These are phyloP conservation scores for Zosterops lateralis DNA, from an alignment of 2,113 vertebrate species.

Conservation along the genomic window DNA sequence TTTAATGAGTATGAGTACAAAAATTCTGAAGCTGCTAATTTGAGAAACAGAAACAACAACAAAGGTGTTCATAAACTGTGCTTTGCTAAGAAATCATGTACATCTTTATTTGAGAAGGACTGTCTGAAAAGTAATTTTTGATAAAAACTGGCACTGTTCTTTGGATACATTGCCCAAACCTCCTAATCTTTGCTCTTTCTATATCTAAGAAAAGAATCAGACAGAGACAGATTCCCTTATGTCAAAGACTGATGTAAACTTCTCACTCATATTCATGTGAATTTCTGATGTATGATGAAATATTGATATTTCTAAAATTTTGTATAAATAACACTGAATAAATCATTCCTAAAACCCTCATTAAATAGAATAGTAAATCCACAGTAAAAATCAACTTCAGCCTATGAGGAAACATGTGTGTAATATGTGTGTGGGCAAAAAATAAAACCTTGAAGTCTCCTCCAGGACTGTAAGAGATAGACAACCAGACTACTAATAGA, in stretches of 20 bases:
- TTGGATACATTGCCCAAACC: not conserved
- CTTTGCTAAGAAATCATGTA: not conserved
- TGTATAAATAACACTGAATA: not conserved
- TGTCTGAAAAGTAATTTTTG: not conserved
- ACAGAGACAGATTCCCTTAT: rapidly evolving
- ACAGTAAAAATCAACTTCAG: not conserved
- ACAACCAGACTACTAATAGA: not conserved
- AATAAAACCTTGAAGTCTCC: not conserved
- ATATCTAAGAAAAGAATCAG: not conserved
- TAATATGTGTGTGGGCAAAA: too few species aligned
- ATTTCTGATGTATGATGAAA: not conserved
- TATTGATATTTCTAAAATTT: not conserved
- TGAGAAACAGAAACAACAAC: not conserved
- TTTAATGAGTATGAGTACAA: not conserved
- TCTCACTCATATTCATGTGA: not conserved
- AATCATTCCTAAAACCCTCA: not conserved
- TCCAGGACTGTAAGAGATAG: not conserved
- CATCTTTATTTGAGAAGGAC: not conserved
- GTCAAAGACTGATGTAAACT: not conserved
- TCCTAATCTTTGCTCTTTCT: not conserved
- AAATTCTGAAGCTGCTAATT: not conserved
- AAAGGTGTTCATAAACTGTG: not conserved
- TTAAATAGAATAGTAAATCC: not conserved
- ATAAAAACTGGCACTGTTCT: not conserved
- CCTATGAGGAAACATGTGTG: rapidly evolving